Conservation (phyloP, 2,113 vertebrate species). For the Spea multiplicata region DNA sequence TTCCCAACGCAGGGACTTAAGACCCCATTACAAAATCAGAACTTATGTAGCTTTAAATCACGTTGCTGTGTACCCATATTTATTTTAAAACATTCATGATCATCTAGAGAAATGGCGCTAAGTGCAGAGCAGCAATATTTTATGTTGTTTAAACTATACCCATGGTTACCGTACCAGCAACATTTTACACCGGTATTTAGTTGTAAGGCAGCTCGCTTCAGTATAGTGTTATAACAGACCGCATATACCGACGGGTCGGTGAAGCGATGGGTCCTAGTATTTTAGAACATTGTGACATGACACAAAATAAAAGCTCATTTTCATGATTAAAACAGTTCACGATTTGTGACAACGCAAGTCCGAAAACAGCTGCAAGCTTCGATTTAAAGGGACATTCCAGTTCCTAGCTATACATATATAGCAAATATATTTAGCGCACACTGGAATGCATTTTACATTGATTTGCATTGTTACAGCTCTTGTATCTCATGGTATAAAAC, state of each 20-base stretch:
- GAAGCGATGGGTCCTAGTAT: not conserved
- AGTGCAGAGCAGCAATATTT: slow-evolving; percentile 40
- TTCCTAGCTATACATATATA: no score
- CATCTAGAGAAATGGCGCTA: slow-evolving; percentile 36
- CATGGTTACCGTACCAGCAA: slow-evolving; percentile 8
- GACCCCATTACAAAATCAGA: slow-evolving; percentile 17
- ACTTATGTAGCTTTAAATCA: slow-evolving; percentile 33
- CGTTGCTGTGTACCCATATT: slow-evolving; percentile 34
- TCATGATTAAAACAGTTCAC: no score
- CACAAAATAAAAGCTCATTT: no score
- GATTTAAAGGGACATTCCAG: no score
- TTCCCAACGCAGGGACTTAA: slow-evolving; percentile 33
- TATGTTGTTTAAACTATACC: slow-evolving; percentile 21
- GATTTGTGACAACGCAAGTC: no score
- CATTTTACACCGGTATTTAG: slow-evolving; percentile 13
- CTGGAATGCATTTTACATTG: no score
- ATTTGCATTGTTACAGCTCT: no score
- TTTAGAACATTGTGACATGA: no score
- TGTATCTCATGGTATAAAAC: no score
- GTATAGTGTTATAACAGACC: not conserved
- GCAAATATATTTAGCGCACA: no score
- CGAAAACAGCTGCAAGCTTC: no score
- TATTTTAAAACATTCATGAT: slow-evolving; percentile 39
- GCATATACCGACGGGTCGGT: not conserved
- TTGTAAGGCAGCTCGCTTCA: not conserved